A percentile compares a stretch with the other conserved stretches of the same genome.
phyloP scores from a whole-genome alignment of 2,113 vertebrate species.

The Montifringilla adamsi region DNA sequence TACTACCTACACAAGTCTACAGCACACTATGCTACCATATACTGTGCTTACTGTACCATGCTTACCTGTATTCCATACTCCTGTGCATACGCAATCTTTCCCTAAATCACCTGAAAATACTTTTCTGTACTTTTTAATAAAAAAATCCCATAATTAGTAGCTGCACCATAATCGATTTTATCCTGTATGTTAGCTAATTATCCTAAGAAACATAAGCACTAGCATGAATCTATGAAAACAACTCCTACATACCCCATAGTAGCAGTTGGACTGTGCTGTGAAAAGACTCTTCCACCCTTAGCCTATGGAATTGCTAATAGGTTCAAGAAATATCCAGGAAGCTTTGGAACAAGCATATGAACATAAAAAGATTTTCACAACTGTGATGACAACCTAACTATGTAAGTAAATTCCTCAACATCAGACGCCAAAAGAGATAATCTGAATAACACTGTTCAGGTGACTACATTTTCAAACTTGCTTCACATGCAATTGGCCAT shows the following conservation, averaged over 20 bases:
- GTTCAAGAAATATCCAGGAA: background rate
- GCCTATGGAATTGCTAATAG: background rate
- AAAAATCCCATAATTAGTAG: background rate
- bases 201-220: background rate
- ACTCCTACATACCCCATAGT: background rate
- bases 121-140: background rate
- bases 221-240: background rate
- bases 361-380: background rate
- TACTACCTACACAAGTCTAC: background rate
- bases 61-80: background rate
- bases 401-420: background rate
- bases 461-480: background rate
- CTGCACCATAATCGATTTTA: background rate
- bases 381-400: background rate
- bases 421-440: background rate
- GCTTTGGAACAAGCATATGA: background rate
- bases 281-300: background rate
- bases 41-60: background rate
- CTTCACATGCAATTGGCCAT: background rate
- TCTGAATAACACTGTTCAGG: background rate
- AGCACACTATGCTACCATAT: background rate
- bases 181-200: background rate
- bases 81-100: background rate
- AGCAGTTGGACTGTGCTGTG: background rate
- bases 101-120: background rate